Base-by-base conservation (phyloP, 2,888 invertebrate species). In the Hyles lineata region DNA sequence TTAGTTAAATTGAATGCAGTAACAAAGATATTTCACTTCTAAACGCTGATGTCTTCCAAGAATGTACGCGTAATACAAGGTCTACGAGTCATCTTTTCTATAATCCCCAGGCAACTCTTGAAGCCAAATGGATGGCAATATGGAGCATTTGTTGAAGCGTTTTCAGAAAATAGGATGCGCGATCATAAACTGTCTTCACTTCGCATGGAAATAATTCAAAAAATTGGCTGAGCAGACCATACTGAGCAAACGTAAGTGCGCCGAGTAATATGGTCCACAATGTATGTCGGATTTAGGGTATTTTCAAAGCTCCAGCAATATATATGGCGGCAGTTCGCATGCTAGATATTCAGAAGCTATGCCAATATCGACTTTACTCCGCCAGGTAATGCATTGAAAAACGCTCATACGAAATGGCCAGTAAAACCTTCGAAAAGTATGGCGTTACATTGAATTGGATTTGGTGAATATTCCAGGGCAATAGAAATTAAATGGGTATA, bases 171-270 rank as follows among this genome's bases (percentile, higher is more conserved):
- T 88, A 85, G 84, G 83, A 89, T 87, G 83, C 81, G 84, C 83
- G 83, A 87, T 85, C 89, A 90, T 92, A 93, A 92, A 92, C 89
- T 88, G 87, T 87, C 87, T 90, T 90, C 88, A 86, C 86, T 89
- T 90, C 89, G 84, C 90, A 87, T 81, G 85, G 83, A 80, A 77
- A 90, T 93, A 90, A 92, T 87, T 93, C 89, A 92, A 92, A 92
- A 92, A 92, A 91, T 92, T 92, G 92, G 92, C 92, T 87, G 82
- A 84, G 81, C 77, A 87, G 85, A 87, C 85, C 83, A 86, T 84
- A 85, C 82, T 84, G 78, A 80, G 85, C 83, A 88, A 89, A 88
- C 89, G 87, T 89, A 87, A 88, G 85, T 85, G 87, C 85, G 79
- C 83, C 78, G 76, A 85, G 86, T 91, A 89, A 89, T 90, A 90